phyloP scores from a whole-genome alignment of 2,797 vertebrate species.

The Aldrovandia affinis region DNA sequence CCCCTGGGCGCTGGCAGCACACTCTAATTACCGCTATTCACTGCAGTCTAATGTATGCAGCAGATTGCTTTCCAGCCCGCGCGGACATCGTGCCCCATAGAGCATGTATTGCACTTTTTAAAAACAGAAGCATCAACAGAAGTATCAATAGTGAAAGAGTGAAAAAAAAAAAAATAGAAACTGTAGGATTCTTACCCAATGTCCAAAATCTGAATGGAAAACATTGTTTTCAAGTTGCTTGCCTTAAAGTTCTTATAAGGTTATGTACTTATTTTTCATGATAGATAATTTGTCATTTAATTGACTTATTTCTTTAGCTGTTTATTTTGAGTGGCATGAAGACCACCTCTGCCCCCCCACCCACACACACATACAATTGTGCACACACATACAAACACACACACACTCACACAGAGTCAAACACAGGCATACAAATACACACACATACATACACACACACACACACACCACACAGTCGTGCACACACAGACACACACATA shows the following conservation, averaged over 20 bases:
- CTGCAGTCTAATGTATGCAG: neutral
- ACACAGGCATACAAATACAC: neutral
- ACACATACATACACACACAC: conserved; percentile 26
- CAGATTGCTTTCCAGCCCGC: neutral
- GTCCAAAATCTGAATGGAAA: too few species aligned
- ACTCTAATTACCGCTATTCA: conserved; percentile 48
- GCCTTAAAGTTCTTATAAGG: too few species aligned
- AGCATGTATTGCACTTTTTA: neutral
- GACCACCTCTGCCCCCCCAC: neutral
- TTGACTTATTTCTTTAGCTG: too few species aligned
- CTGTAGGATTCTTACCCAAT: neutral
- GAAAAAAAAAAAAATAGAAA: neutral
- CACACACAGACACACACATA: too few species aligned
- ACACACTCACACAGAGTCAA: too few species aligned
- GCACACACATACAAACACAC: neutral
- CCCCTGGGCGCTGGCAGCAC: conserved; percentile 34
- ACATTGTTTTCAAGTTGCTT: too few species aligned
- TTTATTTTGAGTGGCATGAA: too few species aligned
- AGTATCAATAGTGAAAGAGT: too few species aligned
- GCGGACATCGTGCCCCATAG: neutral
- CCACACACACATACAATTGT: neutral
- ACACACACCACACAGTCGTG: conserved; percentile 12
- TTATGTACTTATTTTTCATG: neutral
- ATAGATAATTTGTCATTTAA: too few species aligned
- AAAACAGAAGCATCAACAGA: neutral